Evolutionary conservation across 2,797 vertebrate genomes (phyloP), one percentile per base, ranked within the genome.

Genomic region (Coccyzus lansbergi): DNA sequence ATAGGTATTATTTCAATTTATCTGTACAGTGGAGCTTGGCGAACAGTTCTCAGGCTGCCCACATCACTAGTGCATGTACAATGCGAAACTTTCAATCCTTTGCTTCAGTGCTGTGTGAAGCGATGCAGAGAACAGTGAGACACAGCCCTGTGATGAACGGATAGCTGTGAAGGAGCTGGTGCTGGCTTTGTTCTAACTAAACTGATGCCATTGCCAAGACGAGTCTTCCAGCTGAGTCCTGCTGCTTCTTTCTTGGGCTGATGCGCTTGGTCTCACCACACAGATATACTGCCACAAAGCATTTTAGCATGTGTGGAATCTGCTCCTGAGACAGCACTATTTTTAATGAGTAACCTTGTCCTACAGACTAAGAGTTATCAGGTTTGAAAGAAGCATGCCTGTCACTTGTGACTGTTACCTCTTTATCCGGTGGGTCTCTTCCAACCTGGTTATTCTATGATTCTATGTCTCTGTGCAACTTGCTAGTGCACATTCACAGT

Each of bases 21-120:
- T 7, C 7, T 6, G 21, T 15, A 1, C 5, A 8, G 52, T 1
- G 24, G 11, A 12, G 67, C 24, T 12, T 4, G 7, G 13, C 13
- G 31, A 15, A 4, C 1, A 10, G 48, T 11, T 4, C 1, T 1
- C 1, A 14, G 46, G 4, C 55, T 9, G 16, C 2, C 12, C 4
- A 0, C 52, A 2, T 14, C 1, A 0, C 22, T 5, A 1, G 29
- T 1, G 77, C 25, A 24, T 0, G 2, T 2, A 1, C 2, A 2
- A 12, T 2, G 1, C 7, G 2, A 14, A 29, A 6, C 1, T 1
- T 14, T 44, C 44, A 44, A 44, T 44, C 44, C 17, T 44, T 44
- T 44, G 34, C 33, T 1, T 8, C 1, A 1, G 28, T 9, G 17
- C 29, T 2, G 4, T 2, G 48, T 4, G 2, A 28, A 19, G 56